Evolutionary conservation across 2,113 vertebrate species (phyloP), one percentile per base, ranked within the genome.

Genomic region (Nanorana parkeri): DNA sequence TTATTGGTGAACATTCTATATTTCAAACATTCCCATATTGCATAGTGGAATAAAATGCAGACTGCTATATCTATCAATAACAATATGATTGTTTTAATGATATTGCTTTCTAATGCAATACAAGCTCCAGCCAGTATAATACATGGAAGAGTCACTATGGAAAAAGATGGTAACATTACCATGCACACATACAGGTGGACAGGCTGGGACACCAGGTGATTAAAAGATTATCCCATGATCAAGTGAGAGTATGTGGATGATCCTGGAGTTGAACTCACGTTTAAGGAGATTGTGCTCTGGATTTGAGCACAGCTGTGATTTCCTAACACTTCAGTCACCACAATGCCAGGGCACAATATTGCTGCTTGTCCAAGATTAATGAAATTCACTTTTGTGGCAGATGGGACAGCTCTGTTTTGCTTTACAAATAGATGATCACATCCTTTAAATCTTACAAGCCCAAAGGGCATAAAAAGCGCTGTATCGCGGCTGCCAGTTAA

Each of bases 361-460:
- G 69, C 55, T 56, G 68, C 63, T 54, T 82, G 71, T 32, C 61
- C 80, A 66, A 67, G 63, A 71, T 66, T 82, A 75, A 65, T 73
- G 68, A 66, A 67, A 74, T 29, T 54, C 28, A 17, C 32, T 41
- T 63, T 32, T 28, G 61, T 51, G 58, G 61, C 79, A 81, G 80
- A 74, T 81, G 80, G 69, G 47, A 73, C 58, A 55, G 17, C 24
- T 64, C 29, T 68, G 23, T 24, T 69, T 80, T 69, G 36, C 32
- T 74, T 61, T 73, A 64, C 68, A 72, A 58, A 54, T 54, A 81
- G 16, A 66, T 65, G 5, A 28, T 61, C 23, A 28, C 23, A 56
- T 32, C 10, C 29, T 54, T 55, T 73, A 72, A 74, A 32, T 28
- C 41, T 55, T 65, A 29, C 60, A 64, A 8, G 2, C 54, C 15